Evolutionary conservation across 2,797 vertebrate genomes (phyloP), one percentile per base, ranked within the genome.

Genomic region (Neosilurus hyrtlii): DNA sequence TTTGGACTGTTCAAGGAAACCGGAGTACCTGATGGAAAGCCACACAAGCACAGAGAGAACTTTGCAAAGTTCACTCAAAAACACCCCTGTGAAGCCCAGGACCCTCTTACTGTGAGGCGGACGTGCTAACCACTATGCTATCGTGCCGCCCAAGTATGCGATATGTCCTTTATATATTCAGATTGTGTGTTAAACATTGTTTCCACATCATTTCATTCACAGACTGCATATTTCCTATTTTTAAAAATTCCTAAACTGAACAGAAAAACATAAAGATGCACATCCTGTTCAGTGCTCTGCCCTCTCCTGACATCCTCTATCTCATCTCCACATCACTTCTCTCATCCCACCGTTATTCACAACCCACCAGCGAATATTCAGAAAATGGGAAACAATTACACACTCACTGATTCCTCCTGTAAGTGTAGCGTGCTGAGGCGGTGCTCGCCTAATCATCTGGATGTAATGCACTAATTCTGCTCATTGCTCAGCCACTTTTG

Each of bases 321-420:
- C 22, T 67, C 24, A 66, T 62, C 24, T 43, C 66, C 51, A 11
- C 22, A 30, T 49, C 22, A 30, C 10, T 26, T 9, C 63, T 24
- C 16, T 24, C 51, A n/a, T 26, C 61, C 68, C 35, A 26, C 20
- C 63, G 14, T 92, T 89, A 88, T 89, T 94, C 93, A 92, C 92
- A 90, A 90, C 87, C 87, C 68, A 30, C 15, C 71, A 30, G 56
- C 16, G 88, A 83, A 91, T 88, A 81, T 88, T 88, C 91, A 88
- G 43, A 89, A 93, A 94, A 94, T 91, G 92, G 91, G 92, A 93
- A 92, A 93, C 93, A 93, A 94, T 95, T 94, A 94, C 93, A 94
- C 93, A 94, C 91, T 93, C 90, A 89, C 90, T 93, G 93, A 91
- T 90, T 93, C 91, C 92, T 91, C 92, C 90, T 90, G 61, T 84